These are phyloP conservation scores for Platycercus adscitus DNA, from an alignment of 2,113 vertebrate species.

Conservation along the genomic window DNA sequence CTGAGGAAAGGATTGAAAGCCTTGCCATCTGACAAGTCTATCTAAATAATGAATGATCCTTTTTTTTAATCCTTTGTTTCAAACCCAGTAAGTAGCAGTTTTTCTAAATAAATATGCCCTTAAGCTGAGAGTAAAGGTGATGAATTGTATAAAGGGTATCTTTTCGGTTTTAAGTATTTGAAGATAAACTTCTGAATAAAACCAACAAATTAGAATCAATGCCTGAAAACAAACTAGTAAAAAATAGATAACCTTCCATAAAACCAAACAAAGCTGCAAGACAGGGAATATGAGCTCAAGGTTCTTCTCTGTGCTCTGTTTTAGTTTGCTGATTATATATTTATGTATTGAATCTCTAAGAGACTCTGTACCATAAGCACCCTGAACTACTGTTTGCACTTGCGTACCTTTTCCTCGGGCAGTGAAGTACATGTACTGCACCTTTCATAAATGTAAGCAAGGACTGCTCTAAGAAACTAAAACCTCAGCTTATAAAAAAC, in stretches of 20 bases:
- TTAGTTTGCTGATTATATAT: not conserved
- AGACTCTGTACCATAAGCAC: not conserved
- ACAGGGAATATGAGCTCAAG: not conserved
- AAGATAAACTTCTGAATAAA: not conserved
- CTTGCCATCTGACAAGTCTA: not conserved
- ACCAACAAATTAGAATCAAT: not conserved
- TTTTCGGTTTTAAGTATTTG: not conserved
- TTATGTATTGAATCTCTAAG: not conserved
- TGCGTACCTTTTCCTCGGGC: not conserved
- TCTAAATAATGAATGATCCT: not conserved
- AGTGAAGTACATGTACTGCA: not conserved
- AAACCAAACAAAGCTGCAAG: not conserved
- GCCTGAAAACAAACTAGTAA: not conserved
- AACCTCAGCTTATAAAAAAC: not conserved
- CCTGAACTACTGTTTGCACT: not conserved
- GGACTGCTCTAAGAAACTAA: not conserved
- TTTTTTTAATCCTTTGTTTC: not conserved
- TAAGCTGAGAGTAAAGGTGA: not conserved
- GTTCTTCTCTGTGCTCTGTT: not conserved
- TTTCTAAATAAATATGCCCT: not conserved
- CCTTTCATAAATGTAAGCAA: not conserved
- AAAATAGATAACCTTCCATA: not conserved
- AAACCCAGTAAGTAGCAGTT: not conserved
- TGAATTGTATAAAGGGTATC: not conserved
- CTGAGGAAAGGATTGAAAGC: not conserved